These are phyloP conservation scores for Plagiodera versicolora DNA, from an alignment of 2,888 invertebrate species.

Conservation along the genomic window DNA sequence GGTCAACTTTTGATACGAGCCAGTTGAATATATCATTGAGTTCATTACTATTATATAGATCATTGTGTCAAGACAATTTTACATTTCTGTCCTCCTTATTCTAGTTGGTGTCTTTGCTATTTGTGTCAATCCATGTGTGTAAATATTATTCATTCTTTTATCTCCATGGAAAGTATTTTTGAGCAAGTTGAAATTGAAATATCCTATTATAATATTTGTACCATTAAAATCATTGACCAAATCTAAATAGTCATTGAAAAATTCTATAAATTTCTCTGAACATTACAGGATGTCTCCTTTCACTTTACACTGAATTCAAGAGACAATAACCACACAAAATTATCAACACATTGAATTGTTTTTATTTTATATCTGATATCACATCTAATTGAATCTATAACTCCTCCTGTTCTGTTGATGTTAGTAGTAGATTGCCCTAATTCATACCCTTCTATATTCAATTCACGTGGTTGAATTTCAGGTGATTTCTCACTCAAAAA, in stretches of 20 bases:
- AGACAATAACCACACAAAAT: too few species aligned
- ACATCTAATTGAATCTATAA: conserved; percentile 11
- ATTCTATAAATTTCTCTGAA: too few species aligned
- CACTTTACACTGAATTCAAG: too few species aligned
- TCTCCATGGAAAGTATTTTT: neutral
- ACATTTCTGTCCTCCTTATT: too few species aligned
- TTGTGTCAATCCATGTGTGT: conserved; percentile 4
- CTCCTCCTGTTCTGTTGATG: conserved; percentile 14
- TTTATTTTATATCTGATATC: too few species aligned
- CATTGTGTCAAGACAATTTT: too few species aligned
- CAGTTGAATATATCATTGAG: too few species aligned
- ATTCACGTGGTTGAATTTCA: conserved; percentile 10
- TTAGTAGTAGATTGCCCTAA: conserved; percentile 11
- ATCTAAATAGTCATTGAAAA: conserved; percentile 8
- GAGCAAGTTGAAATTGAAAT: neutral
- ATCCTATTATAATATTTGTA: too few species aligned
- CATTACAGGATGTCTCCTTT: too few species aligned
- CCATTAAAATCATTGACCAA: conserved; percentile 6
- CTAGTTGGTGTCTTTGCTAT: conserved; percentile 8
- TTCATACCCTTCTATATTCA: conserved; percentile 9
- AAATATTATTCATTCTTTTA: neutral
- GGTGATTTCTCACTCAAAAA: conserved; percentile 1
- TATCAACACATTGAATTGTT: conserved; percentile 9
- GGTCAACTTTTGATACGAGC: too few species aligned
- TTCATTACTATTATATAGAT: too few species aligned